Percentiles rank a stretch among this genome's conserved stretches.
Conservation (phyloP, 2,888 invertebrate genomes). For the Acronicta psi region DNA sequence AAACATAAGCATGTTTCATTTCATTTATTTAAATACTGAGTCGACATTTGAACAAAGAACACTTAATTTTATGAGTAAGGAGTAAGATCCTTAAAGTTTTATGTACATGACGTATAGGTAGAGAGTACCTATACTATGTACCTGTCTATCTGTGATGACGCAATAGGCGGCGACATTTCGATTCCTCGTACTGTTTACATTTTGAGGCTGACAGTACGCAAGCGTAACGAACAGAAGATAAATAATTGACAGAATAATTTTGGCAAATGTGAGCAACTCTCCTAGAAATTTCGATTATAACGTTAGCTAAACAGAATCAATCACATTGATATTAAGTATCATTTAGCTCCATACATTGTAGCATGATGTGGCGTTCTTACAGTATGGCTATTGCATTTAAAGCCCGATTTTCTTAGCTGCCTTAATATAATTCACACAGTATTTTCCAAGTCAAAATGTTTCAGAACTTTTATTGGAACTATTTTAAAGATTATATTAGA, state of each 20-base stretch:
- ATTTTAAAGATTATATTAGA: too few species aligned
- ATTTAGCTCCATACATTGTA: slow-evolving; percentile 16
- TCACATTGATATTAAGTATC: slow-evolving; percentile 31
- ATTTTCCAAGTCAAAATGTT: too few species aligned
- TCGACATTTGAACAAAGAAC: background rate
- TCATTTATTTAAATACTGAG: background rate
- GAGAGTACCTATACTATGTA: too few species aligned
- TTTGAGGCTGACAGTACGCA: slow-evolving; percentile 20
- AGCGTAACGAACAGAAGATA: slow-evolving; percentile 23
- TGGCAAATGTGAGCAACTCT: slow-evolving; percentile 51
- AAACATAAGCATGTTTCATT: background rate
- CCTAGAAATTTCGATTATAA: slow-evolving; percentile 5
- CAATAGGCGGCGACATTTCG: too few species aligned
- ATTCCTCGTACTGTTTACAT: background rate
- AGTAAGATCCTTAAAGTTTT: too few species aligned
- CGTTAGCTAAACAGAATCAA: slow-evolving; percentile 24
- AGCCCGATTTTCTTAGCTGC: background rate
- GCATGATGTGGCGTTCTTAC: slow-evolving; percentile 37
- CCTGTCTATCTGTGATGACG: too few species aligned
- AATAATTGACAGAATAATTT: slow-evolving; percentile 46
- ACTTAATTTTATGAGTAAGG: too few species aligned
- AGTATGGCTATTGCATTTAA: background rate
- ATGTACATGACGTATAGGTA: too few species aligned
- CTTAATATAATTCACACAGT: too few species aligned
- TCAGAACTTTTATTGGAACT: too few species aligned